These are phyloP conservation scores for Deroplatys truncata DNA, from an alignment of 2,888 invertebrate species.

Conservation along the genomic window DNA sequence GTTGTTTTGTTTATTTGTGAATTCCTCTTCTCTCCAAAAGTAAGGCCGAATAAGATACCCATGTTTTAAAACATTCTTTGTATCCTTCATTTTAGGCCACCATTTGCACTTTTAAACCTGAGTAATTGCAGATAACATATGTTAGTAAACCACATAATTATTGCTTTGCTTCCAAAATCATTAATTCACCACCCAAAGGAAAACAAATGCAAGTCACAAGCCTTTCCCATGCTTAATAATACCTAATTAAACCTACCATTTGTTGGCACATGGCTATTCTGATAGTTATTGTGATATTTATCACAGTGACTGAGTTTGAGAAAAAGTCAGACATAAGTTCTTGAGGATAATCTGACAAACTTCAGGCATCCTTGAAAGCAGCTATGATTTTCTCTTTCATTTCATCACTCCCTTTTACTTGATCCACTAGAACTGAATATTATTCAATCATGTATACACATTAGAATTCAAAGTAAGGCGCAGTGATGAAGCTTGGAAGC, in stretches of 20 bases:
- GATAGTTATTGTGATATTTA: conserved; percentile 39
- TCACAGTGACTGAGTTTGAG: conserved; percentile 37
- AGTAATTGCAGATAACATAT: too few relatives aligned
- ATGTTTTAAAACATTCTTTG: too few relatives aligned
- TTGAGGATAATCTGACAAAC: conserved; percentile 54
- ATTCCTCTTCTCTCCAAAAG: too few relatives aligned
- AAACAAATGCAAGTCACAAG: not conserved
- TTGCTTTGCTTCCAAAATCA: too few relatives aligned
- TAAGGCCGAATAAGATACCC: too few relatives aligned
- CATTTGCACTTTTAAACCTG: too few relatives aligned
- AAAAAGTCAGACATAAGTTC: conserved; percentile 46
- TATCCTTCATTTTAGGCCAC: too few relatives aligned
- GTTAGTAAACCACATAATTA: too few relatives aligned
- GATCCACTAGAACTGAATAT: conserved; percentile 58
- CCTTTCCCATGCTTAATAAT: not conserved
- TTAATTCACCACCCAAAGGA: not conserved
- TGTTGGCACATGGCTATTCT: conserved; percentile 37
- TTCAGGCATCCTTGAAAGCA: conserved; percentile 59
- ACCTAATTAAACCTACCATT: conserved; percentile 33
- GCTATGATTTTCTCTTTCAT: conserved; percentile 62
- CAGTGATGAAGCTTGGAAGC: too few relatives aligned
- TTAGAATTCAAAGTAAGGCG: too few relatives aligned
- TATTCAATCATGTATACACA: too few relatives aligned
- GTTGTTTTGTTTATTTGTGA: too few relatives aligned
- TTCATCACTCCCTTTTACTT: conserved; percentile 66